A percentile compares a stretch with the other conserved stretches of the same genome.
Evolutionary conservation across 2,888 invertebrate genomes (phyloP).

Genomic region (Cenopis cana): DNA sequence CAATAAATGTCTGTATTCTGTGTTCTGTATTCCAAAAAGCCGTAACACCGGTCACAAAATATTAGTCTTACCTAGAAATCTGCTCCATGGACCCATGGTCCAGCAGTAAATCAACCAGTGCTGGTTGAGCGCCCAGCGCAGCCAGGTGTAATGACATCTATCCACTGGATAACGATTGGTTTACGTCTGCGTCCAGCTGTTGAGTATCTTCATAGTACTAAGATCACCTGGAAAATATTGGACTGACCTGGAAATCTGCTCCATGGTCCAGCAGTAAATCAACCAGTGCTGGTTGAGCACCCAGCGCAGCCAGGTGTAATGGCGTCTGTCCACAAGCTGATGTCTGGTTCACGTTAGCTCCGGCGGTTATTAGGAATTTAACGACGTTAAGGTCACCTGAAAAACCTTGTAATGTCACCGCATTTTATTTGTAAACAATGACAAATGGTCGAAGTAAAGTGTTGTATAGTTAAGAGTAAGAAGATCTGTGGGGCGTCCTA

Average conservation of each 20-base stretch:
- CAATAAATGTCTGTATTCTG: too few relatives aligned
- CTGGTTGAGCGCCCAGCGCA: conserved; percentile 61
- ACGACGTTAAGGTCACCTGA: conserved; percentile 74
- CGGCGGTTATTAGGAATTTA: conserved; percentile 71
- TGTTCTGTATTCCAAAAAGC: too few relatives aligned
- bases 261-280: conserved; percentile 78
- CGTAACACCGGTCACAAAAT: too few relatives aligned
- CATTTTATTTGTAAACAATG: too few relatives aligned
- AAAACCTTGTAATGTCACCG: neutral
- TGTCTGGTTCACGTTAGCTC: conserved; percentile 77
- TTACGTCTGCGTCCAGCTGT: conserved; percentile 75
- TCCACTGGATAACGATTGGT: conserved; percentile 67
- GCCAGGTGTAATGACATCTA: conserved; percentile 82
- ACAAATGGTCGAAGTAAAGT: too few relatives aligned
- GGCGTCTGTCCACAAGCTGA: conserved; percentile 72
- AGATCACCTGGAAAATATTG: conserved; percentile 63
- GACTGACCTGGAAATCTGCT: conserved; percentile 67
- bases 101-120: conserved; percentile 70
- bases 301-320: conserved; percentile 78
- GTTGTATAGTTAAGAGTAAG: too few relatives aligned
- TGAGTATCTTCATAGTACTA: conserved; percentile 74
- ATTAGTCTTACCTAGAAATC: conserved; percentile 60
- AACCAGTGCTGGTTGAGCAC: conserved; percentile 62
- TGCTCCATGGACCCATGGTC: conserved; percentile 83
- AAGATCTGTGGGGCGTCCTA: too few relatives aligned